phyloP scores from a whole-genome alignment of 2,797 vertebrate genomes.

The Lepilemur ruficaudatus region DNA sequence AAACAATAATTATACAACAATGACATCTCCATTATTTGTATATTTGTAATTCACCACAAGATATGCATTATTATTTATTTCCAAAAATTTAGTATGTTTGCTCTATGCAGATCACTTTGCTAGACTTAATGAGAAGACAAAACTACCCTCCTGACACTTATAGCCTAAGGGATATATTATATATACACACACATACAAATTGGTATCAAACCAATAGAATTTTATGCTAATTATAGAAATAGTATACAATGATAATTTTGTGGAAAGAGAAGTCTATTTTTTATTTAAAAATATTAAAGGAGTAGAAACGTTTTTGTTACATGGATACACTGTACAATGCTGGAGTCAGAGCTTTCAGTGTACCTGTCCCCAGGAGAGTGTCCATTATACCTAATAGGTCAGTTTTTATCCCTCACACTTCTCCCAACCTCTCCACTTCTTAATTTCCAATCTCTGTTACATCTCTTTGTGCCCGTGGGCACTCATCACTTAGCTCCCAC shows the following conservation, averaged over 20 bases:
- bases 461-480: not conserved
- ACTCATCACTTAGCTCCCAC: not conserved
- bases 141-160: not conserved
- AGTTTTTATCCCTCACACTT: not conserved
- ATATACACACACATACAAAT: not conserved
- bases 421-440: not conserved
- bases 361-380: not conserved
- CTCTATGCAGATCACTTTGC: not conserved
- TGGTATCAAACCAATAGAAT: not conserved
- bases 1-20: not conserved
- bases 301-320: not conserved
- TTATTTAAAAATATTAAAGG: not conserved
- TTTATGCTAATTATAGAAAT: not conserved
- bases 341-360: not conserved
- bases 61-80: not conserved
- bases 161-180: rapidly evolving
- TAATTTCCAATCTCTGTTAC: not conserved
- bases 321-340: not conserved
- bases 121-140: not conserved
- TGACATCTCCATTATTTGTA: not conserved
- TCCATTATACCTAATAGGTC: not conserved
- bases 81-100: not conserved
- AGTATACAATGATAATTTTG: not conserved
- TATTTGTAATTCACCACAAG: not conserved
- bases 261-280: not conserved